These are phyloP conservation scores for Hemitrygon akajei DNA, from an alignment of 2,797 vertebrate species.

Conservation along the genomic window DNA sequence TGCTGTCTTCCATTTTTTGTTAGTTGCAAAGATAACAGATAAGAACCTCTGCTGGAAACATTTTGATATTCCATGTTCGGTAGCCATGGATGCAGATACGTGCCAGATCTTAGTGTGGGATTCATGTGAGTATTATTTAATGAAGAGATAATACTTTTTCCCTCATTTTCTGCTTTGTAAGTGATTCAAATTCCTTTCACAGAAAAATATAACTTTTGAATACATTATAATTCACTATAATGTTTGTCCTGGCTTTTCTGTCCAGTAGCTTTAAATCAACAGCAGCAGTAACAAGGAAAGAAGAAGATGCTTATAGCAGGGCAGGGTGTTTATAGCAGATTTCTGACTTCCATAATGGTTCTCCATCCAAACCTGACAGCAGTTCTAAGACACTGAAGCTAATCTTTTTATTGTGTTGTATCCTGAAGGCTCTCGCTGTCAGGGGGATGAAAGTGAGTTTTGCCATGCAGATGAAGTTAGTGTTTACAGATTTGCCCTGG, in stretches of 20 bases:
- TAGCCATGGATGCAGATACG: neutral
- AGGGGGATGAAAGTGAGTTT: slow-evolving; percentile 79
- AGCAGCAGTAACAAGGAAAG: slow-evolving; percentile 10
- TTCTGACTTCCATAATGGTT: slow-evolving; percentile 78
- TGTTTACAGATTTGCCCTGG: slow-evolving; percentile 90
- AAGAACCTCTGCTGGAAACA: neutral
- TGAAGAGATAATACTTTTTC: no score
- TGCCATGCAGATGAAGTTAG: slow-evolving; percentile 88
- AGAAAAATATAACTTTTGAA: neutral
- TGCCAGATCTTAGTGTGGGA: neutral
- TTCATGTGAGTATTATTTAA: neutral
- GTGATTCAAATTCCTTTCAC: neutral
- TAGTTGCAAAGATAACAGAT: neutral
- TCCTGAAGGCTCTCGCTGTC: slow-evolving; percentile 81
- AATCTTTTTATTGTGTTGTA: slow-evolving; percentile 65
- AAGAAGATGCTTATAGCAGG: slow-evolving; percentile 45
- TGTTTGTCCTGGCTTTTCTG: neutral
- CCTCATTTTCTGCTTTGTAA: no score
- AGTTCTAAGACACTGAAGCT: slow-evolving; percentile 65
- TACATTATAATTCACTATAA: neutral
- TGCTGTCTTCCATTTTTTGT: neutral
- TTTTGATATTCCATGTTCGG: neutral
- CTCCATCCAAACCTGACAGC: slow-evolving; percentile 73
- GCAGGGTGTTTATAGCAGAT: slow-evolving; percentile 51
- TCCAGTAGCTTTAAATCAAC: slow-evolving; percentile 14